Evolutionary conservation across 2,113 vertebrate species (phyloP).

Genomic region (Campylomormyrus numenius): DNA sequence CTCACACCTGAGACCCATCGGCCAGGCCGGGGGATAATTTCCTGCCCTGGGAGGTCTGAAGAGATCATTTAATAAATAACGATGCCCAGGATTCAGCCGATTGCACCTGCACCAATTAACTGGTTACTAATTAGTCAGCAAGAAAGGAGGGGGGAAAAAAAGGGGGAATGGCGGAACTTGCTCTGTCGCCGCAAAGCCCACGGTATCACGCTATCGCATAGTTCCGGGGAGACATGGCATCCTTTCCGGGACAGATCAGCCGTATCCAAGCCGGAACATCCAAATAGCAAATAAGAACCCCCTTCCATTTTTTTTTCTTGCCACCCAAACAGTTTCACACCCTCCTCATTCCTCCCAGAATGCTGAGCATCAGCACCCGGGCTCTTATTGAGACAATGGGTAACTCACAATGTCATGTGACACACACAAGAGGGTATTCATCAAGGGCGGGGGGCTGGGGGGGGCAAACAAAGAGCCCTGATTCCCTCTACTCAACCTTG

Average conservation of each 20-base stretch:
- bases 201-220: background rate
- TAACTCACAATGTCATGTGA: slow-evolving; percentile 3
- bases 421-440: slow-evolving; percentile 6
- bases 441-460: background rate
- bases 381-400: background rate
- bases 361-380: background rate
- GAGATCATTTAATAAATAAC: slow-evolving; percentile 57
- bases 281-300: background rate
- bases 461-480: background rate
- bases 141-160: slow-evolving; percentile 18
- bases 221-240: background rate
- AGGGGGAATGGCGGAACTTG: background rate
- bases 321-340: background rate
- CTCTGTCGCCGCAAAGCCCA: background rate
- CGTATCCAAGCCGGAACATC: background rate
- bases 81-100: slow-evolving; percentile 49
- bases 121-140: slow-evolving; percentile 56
- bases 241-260: background rate
- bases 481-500: slow-evolving; percentile 4
- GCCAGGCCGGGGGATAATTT: slow-evolving; percentile 73
- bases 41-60: slow-evolving; percentile 70
- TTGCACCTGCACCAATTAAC: slow-evolving; percentile 62
- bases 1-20: slow-evolving; percentile 88
- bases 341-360: background rate
- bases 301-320: background rate